Evolutionary conservation across 1,140 invertebrate species (phyloP), one percentile per base, ranked within the genome.

Genomic region (Leucophenga varia): DNA sequence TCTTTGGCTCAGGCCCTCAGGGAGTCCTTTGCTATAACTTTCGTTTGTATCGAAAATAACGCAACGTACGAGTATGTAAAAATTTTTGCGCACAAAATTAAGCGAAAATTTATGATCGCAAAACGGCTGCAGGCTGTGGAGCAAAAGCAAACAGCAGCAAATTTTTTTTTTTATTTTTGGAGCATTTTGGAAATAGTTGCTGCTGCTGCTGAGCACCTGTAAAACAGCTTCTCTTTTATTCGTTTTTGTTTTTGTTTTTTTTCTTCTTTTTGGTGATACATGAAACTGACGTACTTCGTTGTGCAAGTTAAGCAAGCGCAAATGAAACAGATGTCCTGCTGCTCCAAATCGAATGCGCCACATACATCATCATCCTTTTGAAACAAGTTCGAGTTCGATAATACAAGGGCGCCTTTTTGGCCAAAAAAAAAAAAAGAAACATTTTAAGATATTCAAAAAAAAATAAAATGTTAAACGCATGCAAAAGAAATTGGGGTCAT

Each of bases 261-360:
- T n/a, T n/a, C n/a, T n/a, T n/a, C n/a, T n/a, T n/a, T n/a, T n/a
- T n/a, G n/a, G n/a, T n/a, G n/a, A n/a, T n/a, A n/a, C n/a, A n/a
- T n/a, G n/a, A n/a, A n/a, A n/a, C n/a, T n/a, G n/a, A n/a, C n/a
- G n/a, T n/a, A n/a, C n/a, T n/a, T n/a, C n/a, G n/a, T n/a, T n/a
- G n/a, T n/a, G n/a, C n/a, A n/a, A n/a, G n/a, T 34, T 7, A 28
- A 28, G 25, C 12, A 12, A 28, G 25, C 25, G 25, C 41, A 31
- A 25, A 12, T 20, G 30, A 34, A 69, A 69, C 64, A 69, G 64
- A 69, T 69, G 64, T 69, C 64, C 64, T 69, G 64, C 64, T 69
- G 64, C 64, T 69, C 65, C 64, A 69, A 69, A 69, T 70, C 69
- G 64, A 69, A 69, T 61, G 64, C 65, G 48, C 64, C 65, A 69